Conservation (phyloP, 2,888 invertebrate genomes). For the Spisula solida region DNA sequence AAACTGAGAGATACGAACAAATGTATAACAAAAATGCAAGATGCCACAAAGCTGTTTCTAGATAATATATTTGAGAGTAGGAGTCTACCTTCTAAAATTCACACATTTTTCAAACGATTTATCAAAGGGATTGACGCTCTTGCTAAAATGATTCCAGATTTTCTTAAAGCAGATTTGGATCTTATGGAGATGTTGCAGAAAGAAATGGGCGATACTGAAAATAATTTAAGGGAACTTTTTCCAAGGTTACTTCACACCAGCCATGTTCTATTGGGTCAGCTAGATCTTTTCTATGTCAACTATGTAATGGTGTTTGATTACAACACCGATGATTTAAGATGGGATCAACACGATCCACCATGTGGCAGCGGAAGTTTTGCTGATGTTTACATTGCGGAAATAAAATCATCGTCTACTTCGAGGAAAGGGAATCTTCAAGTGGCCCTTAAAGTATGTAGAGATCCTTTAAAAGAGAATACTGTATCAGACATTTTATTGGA, state of each 20-base stretch:
- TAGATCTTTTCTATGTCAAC: constrained; percentile 81
- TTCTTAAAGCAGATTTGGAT: constrained; percentile 79
- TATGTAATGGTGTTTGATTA: constrained; percentile 81
- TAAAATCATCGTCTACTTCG: constrained; percentile 38
- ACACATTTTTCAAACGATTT: constrained; percentile 78
- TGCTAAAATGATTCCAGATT: constrained; percentile 80
- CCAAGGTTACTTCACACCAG: constrained; percentile 71
- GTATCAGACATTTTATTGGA: constrained; percentile 80
- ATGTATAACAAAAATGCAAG: constrained; percentile 71
- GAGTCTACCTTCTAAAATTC: constrained; percentile 69
- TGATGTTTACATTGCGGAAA: constrained; percentile 76
- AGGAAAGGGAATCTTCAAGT: constrained; percentile 56
- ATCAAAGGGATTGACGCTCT: constrained; percentile 76
- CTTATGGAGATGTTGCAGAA: constrained; percentile 76
- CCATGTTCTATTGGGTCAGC: constrained; percentile 72
- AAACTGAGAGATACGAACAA: constrained; percentile 61
- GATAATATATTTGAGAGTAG: constrained; percentile 73
- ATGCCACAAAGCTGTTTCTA: constrained; percentile 73
- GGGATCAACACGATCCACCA: constrained; percentile 68
- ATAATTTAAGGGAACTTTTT: constrained; percentile 72
- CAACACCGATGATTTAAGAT: constrained; percentile 74
- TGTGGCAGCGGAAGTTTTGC: constrained; percentile 83
- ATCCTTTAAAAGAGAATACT: constrained; percentile 72
- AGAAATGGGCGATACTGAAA: constrained; percentile 73
- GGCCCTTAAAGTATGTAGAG: constrained; percentile 78